Base-by-base conservation (phyloP, 2,888 invertebrate species). In the Pollenia amentaria region DNA sequence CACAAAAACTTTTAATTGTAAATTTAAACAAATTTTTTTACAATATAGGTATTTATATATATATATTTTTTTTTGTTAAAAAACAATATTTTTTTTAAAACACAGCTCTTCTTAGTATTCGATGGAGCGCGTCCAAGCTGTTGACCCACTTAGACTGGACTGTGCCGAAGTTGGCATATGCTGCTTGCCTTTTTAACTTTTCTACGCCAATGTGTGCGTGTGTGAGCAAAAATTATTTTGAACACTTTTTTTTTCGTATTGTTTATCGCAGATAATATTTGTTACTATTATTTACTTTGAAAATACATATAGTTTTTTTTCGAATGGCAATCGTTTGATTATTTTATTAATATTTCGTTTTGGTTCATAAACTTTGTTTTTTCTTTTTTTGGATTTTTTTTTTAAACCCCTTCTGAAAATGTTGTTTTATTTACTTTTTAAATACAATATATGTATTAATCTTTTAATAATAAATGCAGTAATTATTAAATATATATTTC, bases 91-190 rank as follows among this genome's bases (percentile, higher is more conserved):
- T 16, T 53, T 70, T 72, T 78, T n/a, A 78, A 65, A 14, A 12
- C 64, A 65, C 73, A 73, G 65, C 53, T 75, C 29, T 75, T 62
- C 57, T 70, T 38, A 46, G 12, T 46, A 57, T 78, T 78, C 60
- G 42, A 65, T 78, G 85, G 42, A 83, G 77, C 75, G 83, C 86
- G 81, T 82, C 81, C 88, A 88, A 86, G 46, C 81, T 75, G 86
- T 81, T 88, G 88, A 88, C 88, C 88, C 81, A 88, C 86, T 88
- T 88, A 60, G 65, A 62, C 67, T 81, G 84, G 86, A 86, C 81
- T 84, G 82, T 75, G 51, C 46, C 29, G 46, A 65, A 65, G 77
- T 40, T 75, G 64, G 60, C 29, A 38, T 65, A 48, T 64, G 79
- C 53, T 84, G 57, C 73, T 73, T 73, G 78, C 65, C 72, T 84